Evolutionary conservation across 2,888 invertebrate genomes (phyloP).

Genomic region (Sesia apiformis): DNA sequence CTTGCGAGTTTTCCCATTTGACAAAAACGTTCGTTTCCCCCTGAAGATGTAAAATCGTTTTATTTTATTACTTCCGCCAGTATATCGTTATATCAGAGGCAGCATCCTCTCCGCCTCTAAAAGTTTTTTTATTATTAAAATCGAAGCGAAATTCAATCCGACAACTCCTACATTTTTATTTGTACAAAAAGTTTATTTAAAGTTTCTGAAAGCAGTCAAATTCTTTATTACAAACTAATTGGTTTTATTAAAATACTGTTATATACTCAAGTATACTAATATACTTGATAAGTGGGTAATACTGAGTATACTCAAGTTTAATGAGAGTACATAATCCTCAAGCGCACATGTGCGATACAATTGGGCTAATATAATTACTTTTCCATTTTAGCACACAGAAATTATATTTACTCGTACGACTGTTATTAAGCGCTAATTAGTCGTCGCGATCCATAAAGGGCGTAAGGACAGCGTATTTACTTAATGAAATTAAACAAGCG

Average conservation of each 20-base stretch:
- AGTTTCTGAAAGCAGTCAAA: too few species aligned
- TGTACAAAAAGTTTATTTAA: background rate
- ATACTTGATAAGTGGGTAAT: too few species aligned
- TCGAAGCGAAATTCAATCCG: conserved; percentile 29
- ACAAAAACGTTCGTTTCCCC: conserved; percentile 70
- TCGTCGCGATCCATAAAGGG: conserved; percentile 13
- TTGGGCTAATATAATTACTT: conserved; percentile 14
- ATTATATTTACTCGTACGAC: background rate
- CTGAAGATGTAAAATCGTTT: conserved; percentile 73
- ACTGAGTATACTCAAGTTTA: too few species aligned
- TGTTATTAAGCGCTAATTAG: conserved; percentile 6
- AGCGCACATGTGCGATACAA: too few species aligned
- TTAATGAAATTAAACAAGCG: conserved; percentile 39
- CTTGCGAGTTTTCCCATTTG: conserved; percentile 70
- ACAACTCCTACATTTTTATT: conserved; percentile 2
- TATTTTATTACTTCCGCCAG: conserved; percentile 72
- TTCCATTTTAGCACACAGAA: background rate
- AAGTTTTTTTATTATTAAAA: conserved; percentile 41
- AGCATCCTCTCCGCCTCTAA: conserved; percentile 40
- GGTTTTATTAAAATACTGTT: too few species aligned
- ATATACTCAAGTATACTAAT: too few species aligned
- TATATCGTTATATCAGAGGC: conserved; percentile 64
- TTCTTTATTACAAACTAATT: too few species aligned
- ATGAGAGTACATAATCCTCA: too few species aligned
- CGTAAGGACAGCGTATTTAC: conserved; percentile 19